Evolutionary conservation across 2,888 invertebrate genomes (phyloP), one percentile per base, ranked within the genome.

Genomic region (Mesoligia furuncula): DNA sequence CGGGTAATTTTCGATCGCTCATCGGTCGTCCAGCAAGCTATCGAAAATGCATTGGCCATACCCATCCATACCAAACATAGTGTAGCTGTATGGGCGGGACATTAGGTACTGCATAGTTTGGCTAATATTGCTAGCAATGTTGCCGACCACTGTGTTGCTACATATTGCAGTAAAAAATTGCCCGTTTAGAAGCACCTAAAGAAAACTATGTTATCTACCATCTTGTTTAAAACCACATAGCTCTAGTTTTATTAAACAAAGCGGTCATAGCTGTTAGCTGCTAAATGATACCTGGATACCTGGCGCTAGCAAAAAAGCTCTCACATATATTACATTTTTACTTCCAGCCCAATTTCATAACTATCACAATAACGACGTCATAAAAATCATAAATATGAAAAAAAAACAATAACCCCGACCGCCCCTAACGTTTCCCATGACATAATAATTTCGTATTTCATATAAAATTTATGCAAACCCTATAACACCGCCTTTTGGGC

Each of bases 391-490:
- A 83, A 77, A 75, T 76, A 72, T 69, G 77, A 61, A 75, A 72
- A 72, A 77, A 61, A 73, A 61, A 84, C 86, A 77, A 87, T 87
- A 86, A 85, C 87, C 88, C 45, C 59, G 93, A 93, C 94, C 94
- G 83, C 95, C 93, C 94, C 93, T 83, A 87, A 71, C 85, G 94
- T 79, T 94, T 92, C 92, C 92, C 92, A 93, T 91, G 92, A 89
- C 89, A 87, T 87, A 89, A 89, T 88, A 83, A 90, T 91, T 90
- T 90, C 85, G 80, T 91, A 86, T 89, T 89, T 88, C 85, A 87
- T 78, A 77, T 79, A 84, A 89, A 91, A 93, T 94, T 92, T 94
- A 95, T 95, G 94, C 95, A 94, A 94, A 93, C 90, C 86, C 90
- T 57, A 80, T 77, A 83, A 82, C 86, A 86, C 81, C 82, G 82